Conservation (phyloP, 92 coral and sea anemone genomes). For the Porites rus region DNA sequence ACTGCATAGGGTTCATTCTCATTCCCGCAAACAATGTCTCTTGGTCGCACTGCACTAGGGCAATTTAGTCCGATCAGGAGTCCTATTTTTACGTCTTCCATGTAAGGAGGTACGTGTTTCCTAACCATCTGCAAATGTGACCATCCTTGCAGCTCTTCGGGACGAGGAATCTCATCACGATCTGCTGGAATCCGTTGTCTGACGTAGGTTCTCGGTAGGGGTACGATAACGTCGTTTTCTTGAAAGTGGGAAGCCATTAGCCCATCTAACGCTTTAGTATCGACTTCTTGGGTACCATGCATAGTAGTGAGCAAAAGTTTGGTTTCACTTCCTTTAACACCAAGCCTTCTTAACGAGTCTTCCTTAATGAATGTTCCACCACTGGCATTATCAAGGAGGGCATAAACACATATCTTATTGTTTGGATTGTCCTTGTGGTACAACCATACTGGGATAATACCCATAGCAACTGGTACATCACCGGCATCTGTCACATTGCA, state of each 20-base stretch:
- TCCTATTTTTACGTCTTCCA: constrained; percentile 56
- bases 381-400: too few species aligned
- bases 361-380: too few species aligned
- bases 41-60: constrained; percentile 60
- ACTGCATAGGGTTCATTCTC: constrained; percentile 65
- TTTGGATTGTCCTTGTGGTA: too few species aligned
- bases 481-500: too few species aligned
- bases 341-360: too few species aligned
- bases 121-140: constrained; percentile 36
- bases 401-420: too few species aligned
- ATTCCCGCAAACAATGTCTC: constrained; percentile 55
- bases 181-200: constrained; percentile 63
- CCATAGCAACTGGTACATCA: too few species aligned
- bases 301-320: too few species aligned
- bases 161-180: constrained; percentile 64
- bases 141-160: constrained; percentile 45
- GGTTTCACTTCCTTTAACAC: too few species aligned
- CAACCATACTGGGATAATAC: too few species aligned
- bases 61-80: constrained; percentile 63
- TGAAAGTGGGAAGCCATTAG: constrained; percentile 48
- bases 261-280: too few species aligned
- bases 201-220: constrained; percentile 69
- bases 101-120: constrained; percentile 47
- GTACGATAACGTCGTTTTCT: constrained; percentile 53
- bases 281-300: too few species aligned